Evolutionary conservation across 2,888 invertebrate genomes (phyloP).

Genomic region (Escarpia spicata): DNA sequence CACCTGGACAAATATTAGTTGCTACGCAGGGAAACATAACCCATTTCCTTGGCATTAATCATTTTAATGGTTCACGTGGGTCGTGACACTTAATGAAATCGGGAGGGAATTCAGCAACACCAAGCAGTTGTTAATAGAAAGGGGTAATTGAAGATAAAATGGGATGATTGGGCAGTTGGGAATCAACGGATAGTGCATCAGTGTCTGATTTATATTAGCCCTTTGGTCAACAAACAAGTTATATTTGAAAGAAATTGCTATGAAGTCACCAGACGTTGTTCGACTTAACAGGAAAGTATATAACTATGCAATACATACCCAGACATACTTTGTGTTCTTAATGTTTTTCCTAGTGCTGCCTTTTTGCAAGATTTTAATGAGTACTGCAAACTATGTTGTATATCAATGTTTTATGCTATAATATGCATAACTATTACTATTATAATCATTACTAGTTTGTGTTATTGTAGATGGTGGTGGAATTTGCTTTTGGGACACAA

Average conservation of each 20-base stretch:
- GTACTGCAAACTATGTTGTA: background rate
- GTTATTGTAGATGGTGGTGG: constrained; percentile 13
- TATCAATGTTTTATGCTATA: background rate
- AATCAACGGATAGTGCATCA: background rate
- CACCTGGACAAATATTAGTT: background rate
- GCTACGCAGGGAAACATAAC: background rate
- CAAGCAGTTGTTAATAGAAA: background rate
- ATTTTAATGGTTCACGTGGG: background rate
- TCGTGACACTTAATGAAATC: background rate
- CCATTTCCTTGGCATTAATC: background rate
- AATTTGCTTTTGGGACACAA: background rate
- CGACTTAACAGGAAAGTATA: no score
- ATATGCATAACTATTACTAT: background rate
- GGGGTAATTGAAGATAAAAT: background rate
- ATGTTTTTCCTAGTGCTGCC: background rate
- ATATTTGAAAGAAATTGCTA: background rate
- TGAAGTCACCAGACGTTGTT: no score
- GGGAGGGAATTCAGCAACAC: background rate
- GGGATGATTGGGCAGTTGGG: background rate
- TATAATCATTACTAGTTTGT: constrained; percentile 1
- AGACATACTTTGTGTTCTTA: background rate
- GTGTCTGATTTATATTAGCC: no score
- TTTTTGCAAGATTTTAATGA: constrained; percentile 6
- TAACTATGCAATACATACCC: background rate
- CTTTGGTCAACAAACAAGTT: background rate